phyloP scores from a whole-genome alignment of 2,888 invertebrate genomes.

The Orthosia gothica region DNA sequence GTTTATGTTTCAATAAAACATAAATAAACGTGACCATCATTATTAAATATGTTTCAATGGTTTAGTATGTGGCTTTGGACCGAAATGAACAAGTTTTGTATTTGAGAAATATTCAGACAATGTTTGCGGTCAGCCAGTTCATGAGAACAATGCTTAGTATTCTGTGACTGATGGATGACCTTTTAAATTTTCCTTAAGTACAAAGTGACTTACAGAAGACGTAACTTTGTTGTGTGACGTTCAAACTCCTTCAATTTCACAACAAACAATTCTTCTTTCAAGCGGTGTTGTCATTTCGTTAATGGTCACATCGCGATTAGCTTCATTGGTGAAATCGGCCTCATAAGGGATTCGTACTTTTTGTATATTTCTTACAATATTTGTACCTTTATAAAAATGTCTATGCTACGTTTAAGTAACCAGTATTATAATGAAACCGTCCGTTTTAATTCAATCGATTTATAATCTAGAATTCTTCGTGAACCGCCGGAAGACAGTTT shows the following conservation, averaged over 20 bases:
- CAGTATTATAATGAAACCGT: not conserved
- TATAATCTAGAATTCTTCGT: not conserved
- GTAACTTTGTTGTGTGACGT: not conserved
- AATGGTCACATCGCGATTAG: not conserved
- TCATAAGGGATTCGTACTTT: no score
- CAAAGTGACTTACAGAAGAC: not conserved
- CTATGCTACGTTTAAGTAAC: no score
- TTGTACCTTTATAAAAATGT: no score
- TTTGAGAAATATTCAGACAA: not conserved
- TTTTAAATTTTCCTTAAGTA: conserved; percentile 28
- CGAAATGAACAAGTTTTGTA: conserved; percentile 2
- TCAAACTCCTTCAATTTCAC: no score
- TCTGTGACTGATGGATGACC: conserved; percentile 6
- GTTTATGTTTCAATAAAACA: no score
- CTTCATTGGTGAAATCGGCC: no score
- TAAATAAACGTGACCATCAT: not conserved
- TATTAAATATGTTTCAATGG: not conserved
- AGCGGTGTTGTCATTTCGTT: not conserved
- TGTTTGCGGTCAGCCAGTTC: conserved; percentile 20
- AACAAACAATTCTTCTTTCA: no score
- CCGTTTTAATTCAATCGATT: not conserved
- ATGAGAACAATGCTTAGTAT: conserved; percentile 11
- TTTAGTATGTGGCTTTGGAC: not conserved
- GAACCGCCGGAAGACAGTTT: not conserved
- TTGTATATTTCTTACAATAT: no score